These are phyloP conservation scores for Himantopus leucocephalus DNA, from an alignment of 2,113 vertebrate species.

Conservation along the genomic window DNA sequence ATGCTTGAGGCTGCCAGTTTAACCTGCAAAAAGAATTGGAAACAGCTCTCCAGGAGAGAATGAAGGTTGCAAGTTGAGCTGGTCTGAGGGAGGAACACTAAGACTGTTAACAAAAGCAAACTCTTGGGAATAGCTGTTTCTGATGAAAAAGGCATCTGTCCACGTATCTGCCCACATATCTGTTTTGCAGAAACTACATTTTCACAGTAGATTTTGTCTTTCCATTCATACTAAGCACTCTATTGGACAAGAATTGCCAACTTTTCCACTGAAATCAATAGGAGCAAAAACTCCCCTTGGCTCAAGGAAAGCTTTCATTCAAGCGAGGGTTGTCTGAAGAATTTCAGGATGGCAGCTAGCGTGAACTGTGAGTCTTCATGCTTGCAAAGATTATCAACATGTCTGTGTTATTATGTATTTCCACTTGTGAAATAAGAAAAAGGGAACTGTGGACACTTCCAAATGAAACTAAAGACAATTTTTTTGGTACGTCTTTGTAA, in stretches of 20 bases:
- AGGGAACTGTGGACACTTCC: not conserved
- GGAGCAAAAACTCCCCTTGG: not conserved
- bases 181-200: not conserved
- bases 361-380: not conserved
- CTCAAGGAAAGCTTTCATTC: not conserved
- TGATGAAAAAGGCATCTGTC: constrained; percentile 40
- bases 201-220: not conserved
- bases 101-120: not conserved
- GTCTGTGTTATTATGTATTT: not conserved
- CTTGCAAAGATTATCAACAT: not conserved
- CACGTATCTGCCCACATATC: not conserved
- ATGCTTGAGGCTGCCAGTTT: not conserved
- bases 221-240: not conserved
- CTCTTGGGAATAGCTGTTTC: not conserved
- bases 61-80: not conserved
- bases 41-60: not conserved
- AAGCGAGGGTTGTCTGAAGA: not conserved
- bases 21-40: not conserved
- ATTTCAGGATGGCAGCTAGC: not conserved
- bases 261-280: not conserved
- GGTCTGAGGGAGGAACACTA: not conserved
- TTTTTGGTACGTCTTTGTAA: not conserved
- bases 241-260: not conserved
- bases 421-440: not conserved
- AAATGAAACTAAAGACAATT: not conserved